Evolutionary conservation across 1,140 invertebrate genomes (phyloP).

Genomic region (Leptopilina boulardi): DNA sequence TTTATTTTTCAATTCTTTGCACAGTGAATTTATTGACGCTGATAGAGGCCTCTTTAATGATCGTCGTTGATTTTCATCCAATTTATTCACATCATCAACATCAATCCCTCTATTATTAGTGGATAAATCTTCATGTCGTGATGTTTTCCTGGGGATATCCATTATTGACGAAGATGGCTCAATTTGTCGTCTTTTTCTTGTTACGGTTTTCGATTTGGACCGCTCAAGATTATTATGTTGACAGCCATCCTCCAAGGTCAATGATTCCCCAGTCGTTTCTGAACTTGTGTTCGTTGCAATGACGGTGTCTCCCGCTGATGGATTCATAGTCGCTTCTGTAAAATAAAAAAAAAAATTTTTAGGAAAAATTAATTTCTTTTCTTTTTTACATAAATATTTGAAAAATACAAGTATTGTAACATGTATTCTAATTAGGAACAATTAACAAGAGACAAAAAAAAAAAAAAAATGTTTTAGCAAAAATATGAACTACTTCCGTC

Average conservation of each 20-base stretch:
- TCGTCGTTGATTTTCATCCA: background rate
- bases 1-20: background rate
- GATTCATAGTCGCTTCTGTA: conserved; percentile 62
- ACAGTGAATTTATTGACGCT: background rate
- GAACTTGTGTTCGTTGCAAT: conserved; percentile 61
- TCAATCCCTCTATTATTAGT: background rate
- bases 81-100: background rate
- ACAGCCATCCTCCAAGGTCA: conserved; percentile 39
- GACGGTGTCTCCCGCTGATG: conserved; percentile 68
- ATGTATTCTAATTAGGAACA: background rate
- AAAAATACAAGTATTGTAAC: background rate
- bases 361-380: too few relatives aligned
- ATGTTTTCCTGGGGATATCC: conserved; percentile 60
- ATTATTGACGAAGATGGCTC: conserved; percentile 56
- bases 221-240: conserved; percentile 46
- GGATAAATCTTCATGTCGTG: conserved; percentile 46
- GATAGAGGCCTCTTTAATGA: background rate
- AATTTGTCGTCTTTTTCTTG: conserved; percentile 60
- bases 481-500: background rate
- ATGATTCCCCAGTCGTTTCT: conserved; percentile 53
- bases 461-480: background rate
- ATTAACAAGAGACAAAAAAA: background rate
- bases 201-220: conserved; percentile 62
- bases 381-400: too few relatives aligned
- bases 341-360: conserved; percentile 24